Conservation (phyloP, 2,797 vertebrate species). For the Sardinella longiceps region DNA sequence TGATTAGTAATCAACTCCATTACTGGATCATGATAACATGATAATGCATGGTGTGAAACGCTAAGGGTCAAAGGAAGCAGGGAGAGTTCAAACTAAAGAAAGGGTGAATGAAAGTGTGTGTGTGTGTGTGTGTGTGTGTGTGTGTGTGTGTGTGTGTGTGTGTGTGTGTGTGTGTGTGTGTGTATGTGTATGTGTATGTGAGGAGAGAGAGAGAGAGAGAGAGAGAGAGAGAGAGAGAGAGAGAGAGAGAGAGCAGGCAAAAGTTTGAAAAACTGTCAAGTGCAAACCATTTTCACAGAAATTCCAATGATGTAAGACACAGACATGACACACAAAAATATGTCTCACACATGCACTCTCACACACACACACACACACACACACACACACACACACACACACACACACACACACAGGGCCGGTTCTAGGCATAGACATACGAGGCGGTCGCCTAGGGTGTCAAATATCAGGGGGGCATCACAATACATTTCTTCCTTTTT, state of each 20-base stretch:
- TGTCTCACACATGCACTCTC: background rate
- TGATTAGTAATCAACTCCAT: conserved; percentile 53
- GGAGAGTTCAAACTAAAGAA: background rate
- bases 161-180: background rate
- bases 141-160: conserved; percentile 43
- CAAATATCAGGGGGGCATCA: too few species aligned
- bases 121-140: background rate
- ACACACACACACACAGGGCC: background rate
- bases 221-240: background rate
- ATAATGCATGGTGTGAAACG: conserved; percentile 40
- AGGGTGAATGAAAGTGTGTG: background rate
- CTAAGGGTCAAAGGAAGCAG: conserved; percentile 15
- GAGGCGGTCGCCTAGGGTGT: too few species aligned
- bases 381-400: background rate
- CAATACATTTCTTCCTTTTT: too few species aligned
- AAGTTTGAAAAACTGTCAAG: background rate
- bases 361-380: background rate
- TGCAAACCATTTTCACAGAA: background rate
- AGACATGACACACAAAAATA: too few species aligned
- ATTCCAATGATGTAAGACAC: too few species aligned
- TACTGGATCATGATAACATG: conserved; percentile 43
- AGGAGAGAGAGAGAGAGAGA: background rate
- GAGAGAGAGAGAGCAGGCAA: too few species aligned
- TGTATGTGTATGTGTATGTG: background rate
- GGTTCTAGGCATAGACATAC: too few species aligned